A percentile compares a stretch with the other conserved stretches of the same genome.
Conservation (phyloP, 2,113 vertebrate species). For the Oxyruncus cristatus region DNA sequence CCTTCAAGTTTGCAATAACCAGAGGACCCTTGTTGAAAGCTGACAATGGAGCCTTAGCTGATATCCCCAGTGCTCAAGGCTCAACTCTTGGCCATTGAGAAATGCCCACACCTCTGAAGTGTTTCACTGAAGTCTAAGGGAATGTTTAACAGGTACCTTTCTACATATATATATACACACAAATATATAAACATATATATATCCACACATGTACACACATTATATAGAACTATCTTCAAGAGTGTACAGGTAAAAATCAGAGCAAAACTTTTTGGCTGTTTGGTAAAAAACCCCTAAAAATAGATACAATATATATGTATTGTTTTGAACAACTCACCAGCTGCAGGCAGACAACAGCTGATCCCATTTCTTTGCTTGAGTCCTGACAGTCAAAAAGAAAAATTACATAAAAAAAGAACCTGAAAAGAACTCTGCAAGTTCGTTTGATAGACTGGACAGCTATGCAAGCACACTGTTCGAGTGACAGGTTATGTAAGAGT, state of each 20-base stretch:
- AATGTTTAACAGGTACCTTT: not conserved
- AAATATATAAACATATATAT: not conserved
- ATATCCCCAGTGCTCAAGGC: not conserved
- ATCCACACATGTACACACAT: not conserved
- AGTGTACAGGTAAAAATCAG: not conserved
- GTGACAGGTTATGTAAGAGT: not conserved
- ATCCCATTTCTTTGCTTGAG: not conserved
- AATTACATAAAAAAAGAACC: not conserved
- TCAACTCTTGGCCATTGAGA: not conserved
- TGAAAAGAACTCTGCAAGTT: not conserved
- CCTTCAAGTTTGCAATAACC: not conserved
- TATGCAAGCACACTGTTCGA: not conserved
- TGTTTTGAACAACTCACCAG: not conserved
- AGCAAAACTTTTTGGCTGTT: not conserved
- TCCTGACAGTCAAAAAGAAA: not conserved
- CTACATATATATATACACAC: not conserved
- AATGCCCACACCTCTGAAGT: not conserved
- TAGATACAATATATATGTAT: not conserved
- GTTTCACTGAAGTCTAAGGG: not conserved
- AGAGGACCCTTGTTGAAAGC: not conserved
- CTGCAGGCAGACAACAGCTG: not conserved
- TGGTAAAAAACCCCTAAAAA: not conserved
- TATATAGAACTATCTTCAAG: not conserved
- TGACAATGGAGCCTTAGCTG: not conserved
- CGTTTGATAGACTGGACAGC: not conserved